Evolutionary conservation across 1,140 invertebrate species (phyloP).

Genomic region (Drosophila virilis): DNA sequence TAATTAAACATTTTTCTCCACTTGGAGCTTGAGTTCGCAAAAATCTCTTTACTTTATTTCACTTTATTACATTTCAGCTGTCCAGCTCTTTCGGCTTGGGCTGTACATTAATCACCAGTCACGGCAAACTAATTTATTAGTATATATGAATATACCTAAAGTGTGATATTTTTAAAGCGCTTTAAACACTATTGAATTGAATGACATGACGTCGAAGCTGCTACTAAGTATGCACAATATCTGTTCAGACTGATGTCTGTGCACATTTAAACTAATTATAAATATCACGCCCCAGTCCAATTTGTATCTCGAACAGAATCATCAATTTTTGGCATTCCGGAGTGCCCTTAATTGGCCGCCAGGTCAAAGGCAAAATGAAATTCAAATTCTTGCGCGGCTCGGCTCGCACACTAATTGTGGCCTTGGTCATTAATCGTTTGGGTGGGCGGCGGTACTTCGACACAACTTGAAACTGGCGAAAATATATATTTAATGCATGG

Average conservation of each 20-base stretch:
- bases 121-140: too few species aligned
- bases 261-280: constrained; percentile 14
- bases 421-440: constrained; percentile 39
- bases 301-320: constrained; percentile 21
- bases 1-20: too few species aligned
- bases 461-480: neutral
- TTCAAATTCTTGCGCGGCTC: constrained; percentile 49
- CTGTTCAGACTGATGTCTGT: neutral
- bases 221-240: neutral
- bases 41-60: too few species aligned
- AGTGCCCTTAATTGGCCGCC: constrained; percentile 20
- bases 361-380: constrained; percentile 35
- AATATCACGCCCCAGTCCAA: constrained; percentile 33
- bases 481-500: constrained; percentile 60
- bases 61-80: too few species aligned
- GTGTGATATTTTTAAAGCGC: too few species aligned
- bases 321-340: constrained; percentile 23
- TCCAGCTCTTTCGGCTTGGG: too few species aligned
- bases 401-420: constrained; percentile 24
- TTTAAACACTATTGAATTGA: too few species aligned
- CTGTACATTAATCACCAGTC: too few species aligned
- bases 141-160: too few species aligned
- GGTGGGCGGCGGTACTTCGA: neutral
- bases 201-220: neutral
- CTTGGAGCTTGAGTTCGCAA: too few species aligned